phyloP scores from a whole-genome alignment of 2,888 invertebrate species.

The Microctonus hyperodae region DNA sequence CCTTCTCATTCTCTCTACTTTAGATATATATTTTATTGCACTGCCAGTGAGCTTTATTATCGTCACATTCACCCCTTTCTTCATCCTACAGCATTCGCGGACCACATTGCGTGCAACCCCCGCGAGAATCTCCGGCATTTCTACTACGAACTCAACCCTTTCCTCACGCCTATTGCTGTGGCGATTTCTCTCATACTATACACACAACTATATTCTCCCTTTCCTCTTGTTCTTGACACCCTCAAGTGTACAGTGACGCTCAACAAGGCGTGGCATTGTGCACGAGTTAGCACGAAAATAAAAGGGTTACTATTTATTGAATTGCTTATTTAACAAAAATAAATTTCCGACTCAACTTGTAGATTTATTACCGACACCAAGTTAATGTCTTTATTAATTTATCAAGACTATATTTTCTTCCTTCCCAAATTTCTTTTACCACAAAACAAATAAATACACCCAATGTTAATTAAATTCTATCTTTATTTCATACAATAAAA shows the following conservation, averaged over 20 bases:
- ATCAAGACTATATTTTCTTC: not conserved
- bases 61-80: constrained; percentile 46
- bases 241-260: constrained; percentile 52
- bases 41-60: constrained; percentile 52
- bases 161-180: constrained; percentile 54
- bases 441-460: too few relatives aligned
- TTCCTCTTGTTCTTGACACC: constrained; percentile 34
- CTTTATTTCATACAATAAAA: too few relatives aligned
- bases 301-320: constrained; percentile 46
- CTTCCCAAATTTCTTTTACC: too few relatives aligned
- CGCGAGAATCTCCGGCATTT: constrained; percentile 42
- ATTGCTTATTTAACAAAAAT: constrained; percentile 7
- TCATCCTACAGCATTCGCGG: constrained; percentile 28
- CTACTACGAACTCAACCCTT: constrained; percentile 57
- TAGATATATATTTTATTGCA: constrained; percentile 59
- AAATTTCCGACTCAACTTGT: not conserved
- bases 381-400: not conserved
- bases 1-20: constrained; percentile 45
- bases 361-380: not conserved
- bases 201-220: constrained; percentile 34
- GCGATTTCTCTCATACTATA: constrained; percentile 38
- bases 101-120: constrained; percentile 25
- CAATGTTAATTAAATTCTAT: too few relatives aligned
- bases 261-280: constrained; percentile 58
- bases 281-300: constrained; percentile 50